phyloP scores from a whole-genome alignment of 1,140 invertebrate genomes.

The Radopholus similis region DNA sequence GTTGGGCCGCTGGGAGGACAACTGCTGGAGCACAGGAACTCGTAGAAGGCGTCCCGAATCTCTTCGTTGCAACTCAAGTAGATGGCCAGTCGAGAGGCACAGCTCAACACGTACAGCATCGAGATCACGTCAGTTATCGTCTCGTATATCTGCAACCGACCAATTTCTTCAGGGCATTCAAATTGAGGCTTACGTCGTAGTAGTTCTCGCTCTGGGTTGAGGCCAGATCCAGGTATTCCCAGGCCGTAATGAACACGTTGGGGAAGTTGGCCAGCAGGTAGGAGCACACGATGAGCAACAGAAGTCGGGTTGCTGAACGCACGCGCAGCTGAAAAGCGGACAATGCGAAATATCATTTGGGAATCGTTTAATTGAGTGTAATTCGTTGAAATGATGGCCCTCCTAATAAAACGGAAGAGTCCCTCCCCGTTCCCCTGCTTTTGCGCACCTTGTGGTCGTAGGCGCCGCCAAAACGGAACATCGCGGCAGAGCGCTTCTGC shows the following conservation, averaged over 20 bases:
- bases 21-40: constrained; percentile 21
- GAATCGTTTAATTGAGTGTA: background rate
- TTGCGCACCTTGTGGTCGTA: constrained; percentile 41
- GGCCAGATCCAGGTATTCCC: constrained; percentile 45
- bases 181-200: constrained; percentile 23
- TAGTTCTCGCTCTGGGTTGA: constrained; percentile 34
- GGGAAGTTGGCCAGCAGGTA: constrained; percentile 43
- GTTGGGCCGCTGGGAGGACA: constrained; percentile 2
- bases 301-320: constrained; percentile 44
- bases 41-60: constrained; percentile 36
- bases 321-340: constrained; percentile 35
- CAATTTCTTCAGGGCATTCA: background rate
- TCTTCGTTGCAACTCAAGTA: constrained; percentile 44
- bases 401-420: constrained; percentile 11
- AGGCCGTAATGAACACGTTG: constrained; percentile 43
- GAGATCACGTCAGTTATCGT: constrained; percentile 40
- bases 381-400: background rate
- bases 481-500: constrained; percentile 45
- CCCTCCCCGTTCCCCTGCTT: too few species aligned
- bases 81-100: constrained; percentile 39
- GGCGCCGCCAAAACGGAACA: constrained; percentile 41
- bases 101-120: constrained; percentile 43
- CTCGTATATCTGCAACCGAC: constrained; percentile 34
- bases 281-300: constrained; percentile 46
- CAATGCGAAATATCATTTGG: too few species aligned